These are phyloP conservation scores for Tenodera sinensis DNA, from an alignment of 2,888 invertebrate genomes.

Conservation along the genomic window DNA sequence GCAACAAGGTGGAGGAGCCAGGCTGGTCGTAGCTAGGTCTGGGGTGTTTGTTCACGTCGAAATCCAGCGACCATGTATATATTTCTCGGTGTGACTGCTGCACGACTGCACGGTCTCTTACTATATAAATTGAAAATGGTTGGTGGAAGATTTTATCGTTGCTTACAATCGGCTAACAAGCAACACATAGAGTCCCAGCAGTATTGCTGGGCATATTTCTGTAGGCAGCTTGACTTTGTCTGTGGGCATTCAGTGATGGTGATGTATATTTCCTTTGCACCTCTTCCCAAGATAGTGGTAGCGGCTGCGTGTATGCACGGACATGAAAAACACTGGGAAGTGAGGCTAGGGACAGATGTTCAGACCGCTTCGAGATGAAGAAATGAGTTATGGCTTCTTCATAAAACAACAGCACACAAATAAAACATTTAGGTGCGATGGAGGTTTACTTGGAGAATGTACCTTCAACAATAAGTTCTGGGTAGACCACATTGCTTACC, in stretches of 20 bases:
- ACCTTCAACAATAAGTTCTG: neutral
- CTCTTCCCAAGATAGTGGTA: neutral
- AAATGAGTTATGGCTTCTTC: neutral
- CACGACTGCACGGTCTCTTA: constrained; percentile 5
- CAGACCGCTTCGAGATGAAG: neutral
- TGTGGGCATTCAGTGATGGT: neutral
- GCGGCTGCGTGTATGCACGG: neutral
- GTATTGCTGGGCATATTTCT: neutral
- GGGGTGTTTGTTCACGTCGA: neutral
- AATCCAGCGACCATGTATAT: neutral
- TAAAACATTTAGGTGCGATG: neutral
- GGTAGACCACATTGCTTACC: neutral
- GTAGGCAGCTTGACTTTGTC: neutral
- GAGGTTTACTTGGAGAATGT: neutral
- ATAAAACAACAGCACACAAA: neutral
- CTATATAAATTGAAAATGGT: constrained; percentile 24
- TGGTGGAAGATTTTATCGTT: constrained; percentile 22
- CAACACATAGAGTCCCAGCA: neutral
- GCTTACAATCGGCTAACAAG: constrained; percentile 22
- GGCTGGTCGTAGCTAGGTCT: neutral
- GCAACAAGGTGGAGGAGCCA: neutral
- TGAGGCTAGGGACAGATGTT: neutral
- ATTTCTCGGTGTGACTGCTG: neutral
- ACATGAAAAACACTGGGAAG: neutral
- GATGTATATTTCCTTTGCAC: neutral